phyloP scores from a whole-genome alignment of 2,797 vertebrate species.

The Enteromius viviparus region DNA sequence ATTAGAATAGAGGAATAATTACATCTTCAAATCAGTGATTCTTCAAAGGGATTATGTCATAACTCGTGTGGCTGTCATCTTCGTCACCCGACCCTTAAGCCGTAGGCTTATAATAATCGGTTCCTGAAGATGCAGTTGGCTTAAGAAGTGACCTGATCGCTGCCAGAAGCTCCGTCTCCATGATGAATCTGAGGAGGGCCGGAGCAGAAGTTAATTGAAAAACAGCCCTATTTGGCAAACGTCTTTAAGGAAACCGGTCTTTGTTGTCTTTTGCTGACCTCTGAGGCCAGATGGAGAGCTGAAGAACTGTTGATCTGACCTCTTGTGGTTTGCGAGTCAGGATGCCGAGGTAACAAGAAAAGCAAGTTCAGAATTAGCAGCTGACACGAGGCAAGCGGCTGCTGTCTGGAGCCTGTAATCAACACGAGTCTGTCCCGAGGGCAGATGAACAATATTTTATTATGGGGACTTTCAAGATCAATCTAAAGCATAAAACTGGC shows the following conservation, averaged over 20 bases:
- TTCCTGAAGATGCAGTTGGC: constrained; percentile 53
- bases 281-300: constrained; percentile 32
- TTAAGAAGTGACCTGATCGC: constrained; percentile 50
- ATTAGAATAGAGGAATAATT: constrained; percentile 73
- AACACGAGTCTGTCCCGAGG: constrained; percentile 47
- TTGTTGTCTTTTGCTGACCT: constrained; percentile 25
- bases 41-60: constrained; percentile 70
- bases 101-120: constrained; percentile 55
- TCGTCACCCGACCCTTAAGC: constrained; percentile 53
- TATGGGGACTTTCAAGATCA: neutral
- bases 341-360: constrained; percentile 35
- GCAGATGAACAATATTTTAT: constrained; percentile 24
- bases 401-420: constrained; percentile 32
- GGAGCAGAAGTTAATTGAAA: constrained; percentile 48
- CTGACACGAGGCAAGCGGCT: constrained; percentile 24
- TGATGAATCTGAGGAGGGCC: constrained; percentile 26
- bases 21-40: constrained; percentile 57
- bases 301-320: constrained; percentile 34
- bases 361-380: constrained; percentile 36
- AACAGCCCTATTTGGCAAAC: constrained; percentile 20
- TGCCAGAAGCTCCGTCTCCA: constrained; percentile 19
- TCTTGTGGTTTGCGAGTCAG: constrained; percentile 18
- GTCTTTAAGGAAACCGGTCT: constrained; percentile 24
- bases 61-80: constrained; percentile 67
- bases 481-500: neutral